Evolutionary conservation across 2,113 vertebrate species (phyloP), one percentile per base, ranked within the genome.

Genomic region (Notechis scutatus): DNA sequence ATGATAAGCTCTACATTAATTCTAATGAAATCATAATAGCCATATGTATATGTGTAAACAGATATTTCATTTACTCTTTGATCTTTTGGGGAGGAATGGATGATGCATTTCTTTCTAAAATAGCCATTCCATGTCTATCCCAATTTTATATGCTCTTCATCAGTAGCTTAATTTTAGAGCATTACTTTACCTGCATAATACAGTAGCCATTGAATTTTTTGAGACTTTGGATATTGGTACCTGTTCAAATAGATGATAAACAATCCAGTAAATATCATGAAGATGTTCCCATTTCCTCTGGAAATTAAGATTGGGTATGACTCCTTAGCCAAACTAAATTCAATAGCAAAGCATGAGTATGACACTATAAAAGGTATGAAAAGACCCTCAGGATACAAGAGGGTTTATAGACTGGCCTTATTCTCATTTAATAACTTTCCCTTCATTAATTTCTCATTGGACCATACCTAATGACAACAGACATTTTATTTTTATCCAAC

Each of bases 401-500:
- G 5, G 52, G 45, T 92, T 87, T 61, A 0, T 1, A 26, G 26
- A 0, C 52, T 88, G 94, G 18, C 15, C 39, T 57, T 20, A 18
- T 94, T 20, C 26, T 85, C 90, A 85, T 87, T 42, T 3, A 0
- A 61, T 24, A 55, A 6, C 18, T 4, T n/a, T 57, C 20, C 56
- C 45, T 87, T 64, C 6, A 12, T 21, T 47, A 90, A 54, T 91
- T 74, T 52, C 18, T 0, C 20, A 64, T 3, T 88, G 45, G n/a
- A 34, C 50, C 42, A 23, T 69, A 59, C 6, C 1, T 59, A 92
- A 81, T 29, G 24, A 55, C 0, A 86, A 45, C 23, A 57, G 39
- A 91, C 21, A 86, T 12, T 64, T 92, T 74, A 87, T 64, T 94
- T 93, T 85, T 24, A 87, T 86, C 24, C 92, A 87, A 87, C 42